phyloP scores from a whole-genome alignment of 2,797 vertebrate species.

The Miichthys miiuy region DNA sequence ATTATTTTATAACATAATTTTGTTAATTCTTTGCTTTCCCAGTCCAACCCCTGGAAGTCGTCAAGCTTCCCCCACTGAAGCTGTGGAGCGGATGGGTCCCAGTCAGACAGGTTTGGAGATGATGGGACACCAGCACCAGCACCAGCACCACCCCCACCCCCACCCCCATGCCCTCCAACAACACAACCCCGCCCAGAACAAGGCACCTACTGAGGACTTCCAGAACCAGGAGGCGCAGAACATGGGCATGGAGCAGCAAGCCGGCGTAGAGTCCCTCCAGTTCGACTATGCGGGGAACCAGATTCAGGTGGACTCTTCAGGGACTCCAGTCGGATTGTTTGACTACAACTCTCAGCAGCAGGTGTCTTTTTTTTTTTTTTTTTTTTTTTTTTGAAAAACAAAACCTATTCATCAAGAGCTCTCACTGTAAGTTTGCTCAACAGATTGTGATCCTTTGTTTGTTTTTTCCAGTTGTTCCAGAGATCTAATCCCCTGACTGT shows the following conservation, averaged over 20 bases:
- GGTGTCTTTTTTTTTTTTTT: conserved; percentile 52
- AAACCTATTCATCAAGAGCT: not conserved
- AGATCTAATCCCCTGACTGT: conserved; percentile 93
- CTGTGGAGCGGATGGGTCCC: conserved; percentile 94
- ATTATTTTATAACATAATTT: not conserved
- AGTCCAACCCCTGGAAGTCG: conserved; percentile 97
- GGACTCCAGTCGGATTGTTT: conserved; percentile 94
- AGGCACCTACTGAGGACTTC: conserved; percentile 93
- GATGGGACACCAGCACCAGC: conserved; percentile 84
- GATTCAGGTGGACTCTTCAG: conserved; percentile 97
- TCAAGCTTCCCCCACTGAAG: conserved; percentile 97
- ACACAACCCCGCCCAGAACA: conserved; percentile 89
- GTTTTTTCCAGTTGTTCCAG: conserved; percentile 91
- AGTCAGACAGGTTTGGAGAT: conserved; percentile 90
- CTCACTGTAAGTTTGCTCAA: conserved; percentile 5
- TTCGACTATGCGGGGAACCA: conserved; percentile 98
- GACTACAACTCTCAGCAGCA: conserved; percentile 97
- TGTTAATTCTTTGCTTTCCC: conserved; percentile 6
- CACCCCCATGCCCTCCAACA: conserved; percentile 80
- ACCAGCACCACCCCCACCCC: conserved; percentile 10
- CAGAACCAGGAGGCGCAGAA: conserved; percentile 94
- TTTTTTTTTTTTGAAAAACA: conserved; percentile 24
- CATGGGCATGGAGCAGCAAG: conserved; percentile 97
- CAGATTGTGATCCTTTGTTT: conserved; percentile 25
- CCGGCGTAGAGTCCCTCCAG: conserved; percentile 95